phyloP scores from a whole-genome alignment of 2,888 invertebrate species.

The Drosophila pegasa region DNA sequence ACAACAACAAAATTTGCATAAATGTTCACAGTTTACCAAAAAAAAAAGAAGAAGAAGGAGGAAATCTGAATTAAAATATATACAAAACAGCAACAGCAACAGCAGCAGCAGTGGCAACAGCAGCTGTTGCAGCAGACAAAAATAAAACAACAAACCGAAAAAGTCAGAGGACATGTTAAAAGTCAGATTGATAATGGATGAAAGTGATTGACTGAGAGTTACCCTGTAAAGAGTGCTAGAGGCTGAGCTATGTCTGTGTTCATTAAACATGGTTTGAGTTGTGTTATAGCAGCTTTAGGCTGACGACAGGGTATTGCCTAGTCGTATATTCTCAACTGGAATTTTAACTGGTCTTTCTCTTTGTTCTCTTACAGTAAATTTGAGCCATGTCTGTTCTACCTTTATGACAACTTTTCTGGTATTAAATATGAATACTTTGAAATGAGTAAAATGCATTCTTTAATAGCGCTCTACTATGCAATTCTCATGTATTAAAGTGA shows the following conservation, averaged over 20 bases:
- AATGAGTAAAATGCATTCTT: background rate
- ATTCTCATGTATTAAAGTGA: background rate
- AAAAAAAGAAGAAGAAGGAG: conserved; percentile 25
- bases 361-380: background rate
- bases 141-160: conserved; percentile 10
- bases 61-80: conserved; percentile 18
- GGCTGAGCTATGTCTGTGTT: no score
- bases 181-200: conserved; percentile 5
- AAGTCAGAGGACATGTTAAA: conserved; percentile 7
- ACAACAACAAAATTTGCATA: conserved; percentile 71
- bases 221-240: background rate
- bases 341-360: background rate
- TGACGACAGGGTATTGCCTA: background rate
- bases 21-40: conserved; percentile 48
- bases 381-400: background rate
- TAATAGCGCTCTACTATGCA: background rate
- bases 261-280: no score
- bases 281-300: rapidly evolving
- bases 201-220: background rate
- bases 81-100: conserved; percentile 39
- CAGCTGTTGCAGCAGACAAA: conserved; percentile 45
- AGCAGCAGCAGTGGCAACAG: conserved; percentile 44
- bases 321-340: background rate
- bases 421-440: background rate
- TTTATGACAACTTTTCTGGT: background rate